Base-by-base conservation (phyloP, 2,888 invertebrate genomes). In the Steinernema carpocapsae region DNA sequence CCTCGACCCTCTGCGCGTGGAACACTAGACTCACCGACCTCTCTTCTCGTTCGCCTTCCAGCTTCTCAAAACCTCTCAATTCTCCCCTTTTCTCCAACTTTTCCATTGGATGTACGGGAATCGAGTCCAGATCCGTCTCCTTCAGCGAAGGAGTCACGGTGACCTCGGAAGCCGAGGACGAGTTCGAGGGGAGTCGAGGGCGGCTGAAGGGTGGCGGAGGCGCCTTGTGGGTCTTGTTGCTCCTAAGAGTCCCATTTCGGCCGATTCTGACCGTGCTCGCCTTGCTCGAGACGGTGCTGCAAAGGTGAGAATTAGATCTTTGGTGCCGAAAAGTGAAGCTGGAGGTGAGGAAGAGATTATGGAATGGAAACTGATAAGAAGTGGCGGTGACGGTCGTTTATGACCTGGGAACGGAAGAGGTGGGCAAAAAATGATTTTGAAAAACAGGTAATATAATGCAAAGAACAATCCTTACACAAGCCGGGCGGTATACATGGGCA, bases 111-210 rank as follows among this genome's bases (percentile, higher is more conserved):
- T 10, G 14, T 10, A 51, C 56, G 6, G 56, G 56, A 56, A n/a
- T n/a, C n/a, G 56, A 22, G 17, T 56, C 56, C 56, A 56, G 26
- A 26, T 56, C 17, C 24, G 56, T 56, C 26, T 56, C 56, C 56
- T 26, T 10, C 17, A 26, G 56, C 26, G 56, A 26, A 56, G 56
- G 24, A 24, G 26, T 26, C 26, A 56, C 56, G 26, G 56, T 56
- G 19, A n/a, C n/a, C 48, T 17, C 4, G n/a, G 48, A 10, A 22
- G 22, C 14, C 26, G 22, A 6, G 56, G 56, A 56, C 3, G 56
- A 7, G 26, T 22, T 10, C 26, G 56, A 56, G 7, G 56, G 56
- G 12, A 56, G 56, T 6, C 56, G 56, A 7, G 56, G 56, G 26
- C 56, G 56, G 22, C 56, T 14, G 26, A 24, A 24, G 14, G 56